phyloP scores from a whole-genome alignment of 2,113 vertebrate species.

The Calyptommatus sinebrachiatus region DNA sequence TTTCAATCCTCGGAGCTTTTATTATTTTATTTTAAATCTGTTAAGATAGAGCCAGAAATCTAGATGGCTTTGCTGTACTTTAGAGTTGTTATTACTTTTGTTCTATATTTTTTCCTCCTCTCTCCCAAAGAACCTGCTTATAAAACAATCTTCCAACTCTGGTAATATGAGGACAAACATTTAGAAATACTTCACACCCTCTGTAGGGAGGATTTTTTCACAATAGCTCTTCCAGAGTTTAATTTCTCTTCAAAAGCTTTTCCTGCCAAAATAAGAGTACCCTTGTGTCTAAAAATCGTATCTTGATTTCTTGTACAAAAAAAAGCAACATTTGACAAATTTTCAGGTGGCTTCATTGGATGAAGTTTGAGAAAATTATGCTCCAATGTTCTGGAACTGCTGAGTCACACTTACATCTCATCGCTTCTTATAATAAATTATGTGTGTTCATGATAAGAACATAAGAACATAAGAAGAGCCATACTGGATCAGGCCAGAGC shows the following conservation, averaged over 20 bases:
- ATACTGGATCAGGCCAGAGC: no score
- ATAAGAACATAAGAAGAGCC: no score
- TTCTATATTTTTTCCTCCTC: constrained; percentile 67
- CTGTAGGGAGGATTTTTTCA: constrained; percentile 14
- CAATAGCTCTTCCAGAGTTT: constrained; percentile 3
- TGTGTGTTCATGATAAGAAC: no score
- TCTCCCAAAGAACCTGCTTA: constrained; percentile 62
- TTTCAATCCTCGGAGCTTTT: constrained; percentile 54
- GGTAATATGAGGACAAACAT: constrained; percentile 59
- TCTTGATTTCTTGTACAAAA: not conserved
- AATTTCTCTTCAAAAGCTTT: not conserved
- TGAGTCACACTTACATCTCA: no score
- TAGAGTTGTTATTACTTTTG: constrained; percentile 65
- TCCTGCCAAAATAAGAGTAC: not conserved
- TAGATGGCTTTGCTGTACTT: constrained; percentile 54
- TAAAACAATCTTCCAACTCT: constrained; percentile 53
- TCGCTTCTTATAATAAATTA: no score
- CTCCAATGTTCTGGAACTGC: no score
- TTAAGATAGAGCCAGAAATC: constrained; percentile 51
- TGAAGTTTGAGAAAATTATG: no score
- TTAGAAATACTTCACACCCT: constrained; percentile 61
- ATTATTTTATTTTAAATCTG: constrained; percentile 41
- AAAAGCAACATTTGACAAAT: no score
- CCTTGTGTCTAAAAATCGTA: not conserved
- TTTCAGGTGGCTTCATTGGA: no score